Evolutionary conservation across 2,888 invertebrate genomes (phyloP).

Genomic region (Iphiclides podalirius): DNA sequence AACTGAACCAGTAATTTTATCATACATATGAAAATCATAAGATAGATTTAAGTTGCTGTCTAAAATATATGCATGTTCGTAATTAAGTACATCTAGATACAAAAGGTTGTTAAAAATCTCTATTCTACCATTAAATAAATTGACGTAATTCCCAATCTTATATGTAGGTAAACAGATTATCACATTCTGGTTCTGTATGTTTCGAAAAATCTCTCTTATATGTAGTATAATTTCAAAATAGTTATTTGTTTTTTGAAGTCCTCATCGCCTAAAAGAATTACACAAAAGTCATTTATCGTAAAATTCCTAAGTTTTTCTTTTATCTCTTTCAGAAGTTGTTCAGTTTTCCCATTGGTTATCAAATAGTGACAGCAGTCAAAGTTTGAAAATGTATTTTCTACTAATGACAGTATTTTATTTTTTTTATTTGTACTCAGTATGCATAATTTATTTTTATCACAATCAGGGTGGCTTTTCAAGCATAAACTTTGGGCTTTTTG

Average conservation of each 20-base stretch:
- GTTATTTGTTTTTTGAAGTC: not conserved
- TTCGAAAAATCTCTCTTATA: not conserved
- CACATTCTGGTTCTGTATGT: not conserved
- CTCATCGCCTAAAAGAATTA: not conserved
- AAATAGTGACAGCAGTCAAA: not conserved
- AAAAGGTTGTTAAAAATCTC: not conserved
- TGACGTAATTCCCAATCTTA: not conserved
- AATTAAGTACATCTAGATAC: not conserved
- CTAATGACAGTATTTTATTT: not conserved
- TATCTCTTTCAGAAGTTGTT: not conserved
- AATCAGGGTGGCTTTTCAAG: not conserved
- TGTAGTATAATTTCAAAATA: not conserved
- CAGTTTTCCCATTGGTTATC: not conserved
- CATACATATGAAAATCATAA: not conserved
- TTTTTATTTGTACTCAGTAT: not conserved
- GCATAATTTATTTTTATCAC: not conserved
- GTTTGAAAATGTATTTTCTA: not conserved
- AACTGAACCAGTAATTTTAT: not conserved
- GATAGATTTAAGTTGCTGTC: not conserved
- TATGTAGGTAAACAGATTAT: not conserved
- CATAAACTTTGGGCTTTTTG: too few species aligned
- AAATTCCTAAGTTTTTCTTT: not conserved
- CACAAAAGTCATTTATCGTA: not conserved
- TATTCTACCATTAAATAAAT: not conserved
- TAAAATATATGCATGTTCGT: not conserved